These are phyloP conservation scores for Chaetodon auriga DNA, from an alignment of 2,113 vertebrate species.

Conservation along the genomic window DNA sequence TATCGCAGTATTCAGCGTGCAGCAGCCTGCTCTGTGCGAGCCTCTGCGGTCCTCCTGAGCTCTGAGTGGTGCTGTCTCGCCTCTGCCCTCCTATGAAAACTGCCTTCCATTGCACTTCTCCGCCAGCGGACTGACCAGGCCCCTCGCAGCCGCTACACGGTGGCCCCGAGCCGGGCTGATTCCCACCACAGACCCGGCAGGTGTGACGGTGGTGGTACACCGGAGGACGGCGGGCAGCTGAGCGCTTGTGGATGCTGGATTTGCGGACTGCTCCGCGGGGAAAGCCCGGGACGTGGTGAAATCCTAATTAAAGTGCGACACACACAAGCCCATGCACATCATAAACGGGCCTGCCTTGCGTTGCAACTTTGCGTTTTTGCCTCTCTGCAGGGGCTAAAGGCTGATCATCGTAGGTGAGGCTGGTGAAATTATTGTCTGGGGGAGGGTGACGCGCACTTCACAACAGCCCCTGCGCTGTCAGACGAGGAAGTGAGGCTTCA, in stretches of 20 bases:
- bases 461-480: slow-evolving; percentile 69
- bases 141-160: slow-evolving; percentile 65
- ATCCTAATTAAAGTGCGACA: slow-evolving; percentile 65
- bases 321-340: slow-evolving; percentile 37
- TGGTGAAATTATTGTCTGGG: slow-evolving; percentile 22
- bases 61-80: slow-evolving; percentile 82
- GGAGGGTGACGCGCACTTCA: slow-evolving; percentile 63
- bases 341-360: slow-evolving; percentile 32
- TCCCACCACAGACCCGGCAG: slow-evolving; percentile 54
- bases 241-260: slow-evolving; percentile 12
- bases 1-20: neutral
- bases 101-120: slow-evolving; percentile 63
- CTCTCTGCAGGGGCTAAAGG: neutral
- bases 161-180: slow-evolving; percentile 53
- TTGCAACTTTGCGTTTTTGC: slow-evolving; percentile 23
- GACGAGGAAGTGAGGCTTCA: slow-evolving; percentile 77
- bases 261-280: slow-evolving; percentile 20
- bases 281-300: slow-evolving; percentile 39
- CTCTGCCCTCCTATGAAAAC: slow-evolving; percentile 21
- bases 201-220: slow-evolving; percentile 43
- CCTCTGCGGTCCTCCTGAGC: slow-evolving; percentile 78
- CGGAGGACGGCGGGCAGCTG: slow-evolving; percentile 2
- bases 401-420: slow-evolving; percentile 37
- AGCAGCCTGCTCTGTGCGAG: neutral
- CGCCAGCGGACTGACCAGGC: slow-evolving; percentile 67